These are phyloP conservation scores for Lapara coniferarum DNA, from an alignment of 2,888 invertebrate genomes.

Conservation along the genomic window DNA sequence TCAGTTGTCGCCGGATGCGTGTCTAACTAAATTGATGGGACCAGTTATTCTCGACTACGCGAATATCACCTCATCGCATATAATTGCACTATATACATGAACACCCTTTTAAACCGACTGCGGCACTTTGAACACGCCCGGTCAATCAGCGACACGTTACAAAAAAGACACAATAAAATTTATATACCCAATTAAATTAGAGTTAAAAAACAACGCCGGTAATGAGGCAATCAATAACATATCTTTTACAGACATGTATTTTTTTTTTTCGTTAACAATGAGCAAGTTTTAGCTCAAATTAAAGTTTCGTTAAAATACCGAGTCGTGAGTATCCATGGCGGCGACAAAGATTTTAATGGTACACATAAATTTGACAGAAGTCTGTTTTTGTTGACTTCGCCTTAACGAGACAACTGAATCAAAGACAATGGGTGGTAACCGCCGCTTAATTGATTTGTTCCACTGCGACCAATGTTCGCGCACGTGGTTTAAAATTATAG, in stretches of 20 bases:
- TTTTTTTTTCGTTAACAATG: conserved; percentile 57
- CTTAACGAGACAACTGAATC: conserved; percentile 72
- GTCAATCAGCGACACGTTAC: conserved; percentile 29
- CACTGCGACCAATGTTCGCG: conserved; percentile 32
- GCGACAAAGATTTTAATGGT: conserved; percentile 65
- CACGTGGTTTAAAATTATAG: conserved; percentile 25
- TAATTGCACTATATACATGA: conserved; percentile 59
- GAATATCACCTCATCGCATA: conserved; percentile 67
- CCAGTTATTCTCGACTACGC: conserved; percentile 56
- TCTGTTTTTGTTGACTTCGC: conserved; percentile 56
- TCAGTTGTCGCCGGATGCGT: conserved; percentile 71
- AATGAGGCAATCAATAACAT: conserved; percentile 68
- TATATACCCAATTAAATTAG: conserved; percentile 73
- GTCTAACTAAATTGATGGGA: conserved; percentile 73
- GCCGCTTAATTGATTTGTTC: conserved; percentile 64
- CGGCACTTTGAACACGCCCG: conserved; percentile 20
- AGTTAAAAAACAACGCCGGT: conserved; percentile 53
- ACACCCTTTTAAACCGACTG: conserved; percentile 50
- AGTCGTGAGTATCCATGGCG: conserved; percentile 46
- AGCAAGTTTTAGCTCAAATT: conserved; percentile 61
- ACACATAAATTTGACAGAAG: conserved; percentile 67
- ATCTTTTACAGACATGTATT: conserved; percentile 50
- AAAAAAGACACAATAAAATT: conserved; percentile 54
- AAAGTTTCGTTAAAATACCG: conserved; percentile 75
- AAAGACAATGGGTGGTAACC: conserved; percentile 70